phyloP scores from a whole-genome alignment of 2,797 vertebrate species.

The Muscicapa striata region DNA sequence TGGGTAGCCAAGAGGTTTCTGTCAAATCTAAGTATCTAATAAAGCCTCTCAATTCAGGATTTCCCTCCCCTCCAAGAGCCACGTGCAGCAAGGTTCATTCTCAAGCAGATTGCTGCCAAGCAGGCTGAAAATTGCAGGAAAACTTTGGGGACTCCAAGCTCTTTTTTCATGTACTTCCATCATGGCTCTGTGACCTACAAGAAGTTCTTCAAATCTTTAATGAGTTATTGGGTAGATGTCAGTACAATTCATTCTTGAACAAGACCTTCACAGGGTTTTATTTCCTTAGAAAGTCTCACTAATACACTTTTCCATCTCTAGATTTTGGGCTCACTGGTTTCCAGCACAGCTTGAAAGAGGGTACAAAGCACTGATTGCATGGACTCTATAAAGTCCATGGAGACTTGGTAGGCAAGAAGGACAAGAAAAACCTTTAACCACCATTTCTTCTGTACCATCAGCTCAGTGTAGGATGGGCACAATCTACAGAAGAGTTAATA shows the following conservation, averaged over 20 bases:
- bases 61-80: not conserved
- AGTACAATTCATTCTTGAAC: not conserved
- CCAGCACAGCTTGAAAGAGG: not conserved
- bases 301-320: not conserved
- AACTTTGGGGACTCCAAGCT: not conserved
- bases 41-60: not conserved
- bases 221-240: not conserved
- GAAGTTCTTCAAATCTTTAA: not conserved
- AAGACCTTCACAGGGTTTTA: not conserved
- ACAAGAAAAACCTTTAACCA: not conserved
- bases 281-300: not conserved
- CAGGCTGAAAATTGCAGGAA: not conserved
- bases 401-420: not conserved
- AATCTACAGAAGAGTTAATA: not conserved
- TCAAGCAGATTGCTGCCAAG: not conserved
- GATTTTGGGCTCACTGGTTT: not conserved
- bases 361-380: accelerated
- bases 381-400: not conserved
- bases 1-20: not conserved
- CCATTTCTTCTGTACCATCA: not conserved
- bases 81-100: not conserved
- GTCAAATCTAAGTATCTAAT: not conserved
- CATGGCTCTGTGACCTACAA: accelerated
- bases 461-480: not conserved
- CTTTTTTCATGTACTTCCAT: not conserved